These are phyloP conservation scores for Meandrina meandrites DNA, from an alignment of 92 coral and sea anemone genomes.

Conservation along the genomic window DNA sequence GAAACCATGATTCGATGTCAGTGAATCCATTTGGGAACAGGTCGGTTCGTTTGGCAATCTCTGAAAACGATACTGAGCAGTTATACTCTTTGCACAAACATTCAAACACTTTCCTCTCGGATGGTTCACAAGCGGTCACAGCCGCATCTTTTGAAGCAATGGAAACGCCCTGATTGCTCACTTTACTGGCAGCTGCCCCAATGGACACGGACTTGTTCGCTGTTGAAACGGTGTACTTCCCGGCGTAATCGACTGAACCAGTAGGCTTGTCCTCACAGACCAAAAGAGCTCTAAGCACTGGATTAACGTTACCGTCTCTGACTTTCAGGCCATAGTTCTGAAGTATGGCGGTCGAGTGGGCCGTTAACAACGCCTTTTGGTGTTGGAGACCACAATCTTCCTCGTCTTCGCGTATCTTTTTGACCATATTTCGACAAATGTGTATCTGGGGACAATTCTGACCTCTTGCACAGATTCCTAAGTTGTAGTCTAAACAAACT, in stretches of 20 bases:
- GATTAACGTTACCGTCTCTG: slow-evolving; percentile 20
- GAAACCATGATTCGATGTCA: slow-evolving; percentile 52
- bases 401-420: slow-evolving; percentile 34
- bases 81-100: slow-evolving; percentile 51
- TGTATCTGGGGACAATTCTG: slow-evolving; percentile 46
- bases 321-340: slow-evolving; percentile 40
- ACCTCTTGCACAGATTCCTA: slow-evolving; percentile 16
- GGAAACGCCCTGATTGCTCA: background rate
- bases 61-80: slow-evolving; percentile 45
- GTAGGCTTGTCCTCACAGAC: slow-evolving; percentile 31
- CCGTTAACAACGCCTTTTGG: slow-evolving; percentile 39
- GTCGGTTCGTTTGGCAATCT: slow-evolving; percentile 39
- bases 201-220: background rate
- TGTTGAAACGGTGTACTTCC: background rate
- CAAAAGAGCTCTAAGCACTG: slow-evolving; percentile 46
- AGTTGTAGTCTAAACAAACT: slow-evolving; percentile 57
- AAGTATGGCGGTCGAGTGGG: slow-evolving; percentile 41
- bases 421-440: slow-evolving; percentile 56
- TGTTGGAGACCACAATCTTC: slow-evolving; percentile 49
- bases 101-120: slow-evolving; percentile 54
- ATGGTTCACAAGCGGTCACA: background rate
- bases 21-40: slow-evolving; percentile 38
- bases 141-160: background rate
- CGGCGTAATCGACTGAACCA: background rate
- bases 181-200: background rate